A percentile compares a stretch with the other conserved stretches of the same genome.
These are phyloP conservation scores for Upupa epops DNA, from an alignment of 2,113 vertebrate genomes.

Conservation along the genomic window DNA sequence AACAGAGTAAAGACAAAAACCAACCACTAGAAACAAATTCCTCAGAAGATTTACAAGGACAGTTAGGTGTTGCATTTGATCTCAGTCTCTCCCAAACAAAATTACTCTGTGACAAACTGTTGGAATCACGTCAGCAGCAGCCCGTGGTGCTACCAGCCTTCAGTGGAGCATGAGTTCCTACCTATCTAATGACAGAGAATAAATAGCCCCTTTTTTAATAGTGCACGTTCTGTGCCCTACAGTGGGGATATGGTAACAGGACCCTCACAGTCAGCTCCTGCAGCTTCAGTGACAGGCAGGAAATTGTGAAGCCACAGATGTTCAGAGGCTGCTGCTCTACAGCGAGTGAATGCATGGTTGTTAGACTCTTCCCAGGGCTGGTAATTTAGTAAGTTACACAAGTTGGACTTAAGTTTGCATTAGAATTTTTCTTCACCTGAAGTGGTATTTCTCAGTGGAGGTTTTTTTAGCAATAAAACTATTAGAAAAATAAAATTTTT, in stretches of 20 bases:
- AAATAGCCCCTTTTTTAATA: neutral
- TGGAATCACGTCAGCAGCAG: too few species aligned
- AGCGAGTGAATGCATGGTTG: rapidly evolving
- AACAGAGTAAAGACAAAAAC: too few species aligned
- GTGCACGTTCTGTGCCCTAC: neutral
- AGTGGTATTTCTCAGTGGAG: neutral
- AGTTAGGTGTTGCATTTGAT: too few species aligned
- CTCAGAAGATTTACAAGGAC: too few species aligned
- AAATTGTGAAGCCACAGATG: neutral
- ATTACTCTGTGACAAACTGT: too few species aligned
- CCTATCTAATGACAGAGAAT: neutral
- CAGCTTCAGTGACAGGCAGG: neutral
- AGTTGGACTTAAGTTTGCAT: neutral
- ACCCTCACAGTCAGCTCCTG: neutral
- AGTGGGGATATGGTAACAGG: neutral
- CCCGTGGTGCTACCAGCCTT: neutral
- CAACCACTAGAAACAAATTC: too few species aligned
- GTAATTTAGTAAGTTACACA: neutral
- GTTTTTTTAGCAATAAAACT: too few species aligned
- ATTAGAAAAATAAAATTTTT: too few species aligned
- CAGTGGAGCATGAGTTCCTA: neutral
- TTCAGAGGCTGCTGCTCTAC: neutral
- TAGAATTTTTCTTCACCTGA: neutral
- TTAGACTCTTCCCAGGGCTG: neutral
- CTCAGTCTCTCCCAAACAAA: too few species aligned